Evolutionary conservation across 2,888 invertebrate genomes (phyloP), one percentile per base, ranked within the genome.

Genomic region (Xanthia icteritia): DNA sequence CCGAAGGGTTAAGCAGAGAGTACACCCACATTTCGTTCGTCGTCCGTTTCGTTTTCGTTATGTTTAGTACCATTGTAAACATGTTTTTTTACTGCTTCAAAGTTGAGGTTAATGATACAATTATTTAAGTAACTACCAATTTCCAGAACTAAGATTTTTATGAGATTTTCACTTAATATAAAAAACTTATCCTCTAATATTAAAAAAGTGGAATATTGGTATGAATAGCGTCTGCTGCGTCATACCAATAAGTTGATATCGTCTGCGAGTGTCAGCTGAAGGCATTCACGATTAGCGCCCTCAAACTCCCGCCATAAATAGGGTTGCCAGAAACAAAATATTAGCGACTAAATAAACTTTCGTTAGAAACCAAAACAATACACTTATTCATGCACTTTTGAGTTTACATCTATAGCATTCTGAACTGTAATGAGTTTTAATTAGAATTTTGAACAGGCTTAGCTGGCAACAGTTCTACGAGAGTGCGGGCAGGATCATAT

Each of bases 191-290:
- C 0, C 31, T 60, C 1, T 31, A 20, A 17, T 60, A 61, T 61
- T 31, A 9, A 61, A 61, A 61, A 36, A 36, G 20, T 23, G 13
- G 23, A 27, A 65, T 45, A 31, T 31, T 31, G 31, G 31, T 31
- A 27, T 23, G 15, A 48, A 66, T 36, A n/a, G n/a, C 15, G 13
- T 36, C 48, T 8, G 1, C 2, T 13, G 17, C 61, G 8, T 1
- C 63, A 63, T 54, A 63, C 31, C 27, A 45, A 76, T 11, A 17
- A 45, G 27, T 45, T 45, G 23, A 8, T 36, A 56, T 23, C 23
- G 76, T 76, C 31, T 76, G 54, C 27, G 31, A 77, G 77, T 76
- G 77, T 56, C 54, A 56, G 64, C 36, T 27, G 45, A 39, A 36
- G 42, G 54, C 36, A 64, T 54, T 63, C 54, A 15, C 45, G 11